Conservation (phyloP, 2,113 vertebrate genomes). For the Lathamus discolor region DNA sequence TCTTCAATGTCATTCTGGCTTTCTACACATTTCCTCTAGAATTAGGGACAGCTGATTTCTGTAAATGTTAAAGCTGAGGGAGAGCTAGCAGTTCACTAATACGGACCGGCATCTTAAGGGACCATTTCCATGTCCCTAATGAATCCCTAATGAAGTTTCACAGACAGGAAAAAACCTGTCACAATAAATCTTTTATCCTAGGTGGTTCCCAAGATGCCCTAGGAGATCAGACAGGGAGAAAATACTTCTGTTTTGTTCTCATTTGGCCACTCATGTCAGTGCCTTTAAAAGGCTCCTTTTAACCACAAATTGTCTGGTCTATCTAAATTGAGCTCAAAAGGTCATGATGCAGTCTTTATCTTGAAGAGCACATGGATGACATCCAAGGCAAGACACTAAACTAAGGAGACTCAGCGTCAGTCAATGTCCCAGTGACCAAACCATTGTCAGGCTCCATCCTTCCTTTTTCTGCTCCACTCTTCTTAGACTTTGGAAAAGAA, state of each 20-base stretch:
- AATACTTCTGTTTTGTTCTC: background rate
- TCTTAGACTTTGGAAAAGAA: background rate
- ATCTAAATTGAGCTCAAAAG: background rate
- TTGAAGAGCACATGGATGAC: background rate
- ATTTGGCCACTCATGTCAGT: too few relatives aligned
- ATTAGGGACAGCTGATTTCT: background rate
- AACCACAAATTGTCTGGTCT: background rate
- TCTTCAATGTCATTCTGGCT: background rate
- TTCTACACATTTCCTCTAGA: background rate
- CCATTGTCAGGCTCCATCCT: background rate
- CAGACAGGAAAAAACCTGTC: rapidly evolving
- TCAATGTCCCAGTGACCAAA: background rate
- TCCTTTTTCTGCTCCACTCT: background rate
- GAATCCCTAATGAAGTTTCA: background rate
- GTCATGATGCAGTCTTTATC: rapidly evolving
- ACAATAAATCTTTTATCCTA: background rate
- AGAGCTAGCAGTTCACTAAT: background rate
- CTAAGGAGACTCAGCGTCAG: background rate
- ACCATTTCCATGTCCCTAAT: background rate
- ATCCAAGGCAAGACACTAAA: background rate
- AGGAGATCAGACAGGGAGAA: background rate
- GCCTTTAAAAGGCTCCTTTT: background rate
- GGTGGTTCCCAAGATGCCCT: background rate
- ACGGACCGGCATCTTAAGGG: background rate
- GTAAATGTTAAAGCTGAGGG: background rate